Base-by-base conservation (phyloP, 2,888 invertebrate genomes). In the Chydorus sphaericus region DNA sequence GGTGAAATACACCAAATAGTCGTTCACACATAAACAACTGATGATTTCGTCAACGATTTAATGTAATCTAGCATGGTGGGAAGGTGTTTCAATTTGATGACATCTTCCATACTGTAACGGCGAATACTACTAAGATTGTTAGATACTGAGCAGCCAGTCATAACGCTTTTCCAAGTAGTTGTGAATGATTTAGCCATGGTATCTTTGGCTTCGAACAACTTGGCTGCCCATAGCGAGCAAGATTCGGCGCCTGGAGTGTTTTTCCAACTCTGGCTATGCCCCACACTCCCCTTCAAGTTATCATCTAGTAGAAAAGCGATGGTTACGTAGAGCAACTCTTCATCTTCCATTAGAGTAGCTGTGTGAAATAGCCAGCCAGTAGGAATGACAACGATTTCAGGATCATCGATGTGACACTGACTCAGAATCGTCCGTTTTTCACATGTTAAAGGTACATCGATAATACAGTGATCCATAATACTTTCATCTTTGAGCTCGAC, bases 361-460 rank as follows among this genome's bases (percentile, higher is more conserved):
- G 64, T 63, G 55, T 63, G 63, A 10, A 63, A 48, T 20, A 63
- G 55, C 10, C 57, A 59, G 18, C 57, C 38, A n/a, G 61, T 49
- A 4, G 64, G 64, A 36, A 64, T 58, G 16, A 23, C 30, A 16
- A 58, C 29, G 11, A 58, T n/a, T 23, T 28, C 3, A 14, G 48
- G 30, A 30, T 55, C 48, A 8, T 30, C 18, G 31, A 55, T 55
- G 23, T 26, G 16, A 23, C 55, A 55, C 16, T 55, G 36, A n/a
- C 55, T 55, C 33, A 55, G 18, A 23, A 55, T 55, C 10, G 26
- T 33, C 29, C 20, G 36, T n/a, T 31, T 20, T 10, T 33, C 36
- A 20, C 36, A 18, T 20, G 28, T 33, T 14, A 55, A 1, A 4
- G 55, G 49, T 16, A 31, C 31, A 11, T 14, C 36, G 11, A 55